A percentile compares a stretch with the other conserved stretches of the same genome.
These are phyloP conservation scores for Gerosis bhagava DNA, from an alignment of 2,888 invertebrate species.

Conservation along the genomic window DNA sequence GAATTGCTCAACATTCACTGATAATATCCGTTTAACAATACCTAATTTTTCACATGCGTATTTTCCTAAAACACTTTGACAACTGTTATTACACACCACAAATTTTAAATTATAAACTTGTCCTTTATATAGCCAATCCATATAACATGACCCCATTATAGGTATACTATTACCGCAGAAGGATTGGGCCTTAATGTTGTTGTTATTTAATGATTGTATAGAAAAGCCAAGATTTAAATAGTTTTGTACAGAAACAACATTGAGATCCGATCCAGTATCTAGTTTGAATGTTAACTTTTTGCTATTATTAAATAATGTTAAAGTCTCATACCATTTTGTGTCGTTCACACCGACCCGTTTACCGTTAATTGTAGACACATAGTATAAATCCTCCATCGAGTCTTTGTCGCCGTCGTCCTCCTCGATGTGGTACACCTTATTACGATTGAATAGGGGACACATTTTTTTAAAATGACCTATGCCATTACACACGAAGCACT, in stretches of 20 bases:
- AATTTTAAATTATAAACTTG: slow-evolving; percentile 10
- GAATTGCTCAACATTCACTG: background rate
- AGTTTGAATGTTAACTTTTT: slow-evolving; percentile 5
- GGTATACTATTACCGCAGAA: slow-evolving; percentile 4
- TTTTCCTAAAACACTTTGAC: slow-evolving; percentile 10
- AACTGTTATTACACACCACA: slow-evolving; percentile 8
- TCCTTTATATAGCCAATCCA: slow-evolving; percentile 9
- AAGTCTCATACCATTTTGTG: slow-evolving; percentile 6
- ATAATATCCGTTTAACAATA: slow-evolving; percentile 10
- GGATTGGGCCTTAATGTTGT: background rate
- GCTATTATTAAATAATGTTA: slow-evolving; percentile 2
- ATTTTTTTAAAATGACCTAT: background rate
- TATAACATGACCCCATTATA: slow-evolving; percentile 5
- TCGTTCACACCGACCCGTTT: background rate
- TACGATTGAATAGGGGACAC: no score
- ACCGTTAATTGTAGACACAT: no score
- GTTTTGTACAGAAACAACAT: background rate
- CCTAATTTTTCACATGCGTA: background rate
- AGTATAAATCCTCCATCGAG: no score
- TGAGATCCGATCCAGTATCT: slow-evolving; percentile 13
- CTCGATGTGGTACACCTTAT: no score
- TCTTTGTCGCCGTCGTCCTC: no score
- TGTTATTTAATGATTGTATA: no score
- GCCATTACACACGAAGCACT: background rate
- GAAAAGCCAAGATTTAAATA: no score